Evolutionary conservation across 2,113 vertebrate genomes (phyloP).

Genomic region (Grammomys dolichurus): DNA sequence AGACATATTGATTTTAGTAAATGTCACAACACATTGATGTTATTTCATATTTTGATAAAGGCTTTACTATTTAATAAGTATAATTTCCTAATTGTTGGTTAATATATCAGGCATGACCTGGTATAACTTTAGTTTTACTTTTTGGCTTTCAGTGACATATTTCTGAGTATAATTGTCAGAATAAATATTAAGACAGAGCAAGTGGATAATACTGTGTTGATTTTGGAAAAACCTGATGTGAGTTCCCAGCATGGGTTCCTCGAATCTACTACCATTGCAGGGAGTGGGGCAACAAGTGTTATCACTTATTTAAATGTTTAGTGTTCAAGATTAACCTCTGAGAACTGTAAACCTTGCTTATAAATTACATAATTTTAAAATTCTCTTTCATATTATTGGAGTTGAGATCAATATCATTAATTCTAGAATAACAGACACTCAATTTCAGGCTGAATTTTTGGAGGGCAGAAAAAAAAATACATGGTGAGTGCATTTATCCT

Average conservation of each 20-base stretch:
- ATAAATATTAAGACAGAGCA: not conserved
- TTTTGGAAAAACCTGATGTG: not conserved
- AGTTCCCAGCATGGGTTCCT: not conserved
- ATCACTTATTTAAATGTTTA: not conserved
- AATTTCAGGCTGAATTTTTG: constrained; percentile 3
- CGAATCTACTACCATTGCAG: not conserved
- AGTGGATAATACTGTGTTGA: not conserved
- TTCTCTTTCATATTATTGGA: not conserved
- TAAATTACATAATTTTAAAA: not conserved
- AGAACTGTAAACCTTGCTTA: not conserved
- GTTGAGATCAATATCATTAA: not conserved
- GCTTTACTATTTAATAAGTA: not conserved
- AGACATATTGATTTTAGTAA: not conserved
- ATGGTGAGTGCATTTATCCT: not conserved
- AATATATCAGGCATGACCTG: not conserved
- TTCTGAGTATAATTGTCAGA: not conserved
- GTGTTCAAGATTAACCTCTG: not conserved
- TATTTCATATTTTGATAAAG: not conserved
- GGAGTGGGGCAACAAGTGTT: not conserved
- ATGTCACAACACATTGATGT: not conserved
- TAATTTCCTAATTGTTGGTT: not conserved
- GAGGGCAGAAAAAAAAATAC: not conserved
- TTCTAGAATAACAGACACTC: not conserved
- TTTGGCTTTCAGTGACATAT: not conserved
- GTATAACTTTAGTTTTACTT: not conserved